Conservation (phyloP, 2,888 invertebrate genomes). For the Eupithecia subfuscata region DNA sequence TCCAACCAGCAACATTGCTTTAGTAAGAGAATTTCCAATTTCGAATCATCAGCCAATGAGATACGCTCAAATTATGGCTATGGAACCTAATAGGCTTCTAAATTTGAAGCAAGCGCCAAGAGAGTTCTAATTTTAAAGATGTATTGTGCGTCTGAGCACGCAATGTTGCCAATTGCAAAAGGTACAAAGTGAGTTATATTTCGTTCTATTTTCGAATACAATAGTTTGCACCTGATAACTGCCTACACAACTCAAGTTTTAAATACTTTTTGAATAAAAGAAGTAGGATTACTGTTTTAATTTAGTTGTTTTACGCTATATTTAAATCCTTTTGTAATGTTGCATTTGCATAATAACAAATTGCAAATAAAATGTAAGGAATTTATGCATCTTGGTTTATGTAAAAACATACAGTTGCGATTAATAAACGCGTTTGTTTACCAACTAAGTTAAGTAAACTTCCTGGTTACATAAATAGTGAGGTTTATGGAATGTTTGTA, state of each 20-base stretch:
- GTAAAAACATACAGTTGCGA: constrained; percentile 30
- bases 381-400: constrained; percentile 21
- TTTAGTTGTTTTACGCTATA: background rate
- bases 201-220: constrained; percentile 20
- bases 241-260: background rate
- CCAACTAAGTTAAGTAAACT: constrained; percentile 36
- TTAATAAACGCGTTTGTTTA: constrained; percentile 44
- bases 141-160: constrained; percentile 42
- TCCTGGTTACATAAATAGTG: constrained; percentile 38
- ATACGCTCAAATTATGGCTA: constrained; percentile 21
- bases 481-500: constrained; percentile 3
- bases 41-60: constrained; percentile 30
- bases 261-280: background rate
- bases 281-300: background rate
- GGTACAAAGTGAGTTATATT: constrained; percentile 26
- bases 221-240: constrained; percentile 8
- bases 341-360: constrained; percentile 3
- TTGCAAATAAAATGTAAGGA: constrained; percentile 12
- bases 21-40: constrained; percentile 25
- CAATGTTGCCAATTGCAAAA: constrained; percentile 45
- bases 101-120: constrained; percentile 37
- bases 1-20: too few species aligned
- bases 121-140: constrained; percentile 42
- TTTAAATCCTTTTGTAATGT: background rate
- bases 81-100: constrained; percentile 33